phyloP scores from a whole-genome alignment of 2,113 vertebrate genomes.

The Mesoclemmys tuberculata region DNA sequence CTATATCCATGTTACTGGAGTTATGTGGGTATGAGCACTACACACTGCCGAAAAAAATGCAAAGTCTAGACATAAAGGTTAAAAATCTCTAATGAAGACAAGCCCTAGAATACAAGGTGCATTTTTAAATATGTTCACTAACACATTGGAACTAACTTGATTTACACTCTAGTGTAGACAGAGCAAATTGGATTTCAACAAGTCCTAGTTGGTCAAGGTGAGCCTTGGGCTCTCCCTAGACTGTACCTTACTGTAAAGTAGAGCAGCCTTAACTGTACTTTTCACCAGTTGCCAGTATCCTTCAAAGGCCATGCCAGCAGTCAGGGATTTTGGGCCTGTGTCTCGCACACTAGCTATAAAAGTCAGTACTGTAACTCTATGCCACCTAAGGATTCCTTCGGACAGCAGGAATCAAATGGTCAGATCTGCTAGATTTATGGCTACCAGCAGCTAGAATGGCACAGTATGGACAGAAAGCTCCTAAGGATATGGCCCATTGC shows the following conservation, averaged over 20 bases:
- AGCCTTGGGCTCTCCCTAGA: not conserved
- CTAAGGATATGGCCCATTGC: not conserved
- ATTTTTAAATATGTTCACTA: not conserved
- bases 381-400: not conserved
- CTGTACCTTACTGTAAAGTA: not conserved
- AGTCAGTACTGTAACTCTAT: not conserved
- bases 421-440: not conserved
- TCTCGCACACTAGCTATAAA: not conserved
- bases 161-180: not conserved
- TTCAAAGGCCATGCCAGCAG: not conserved
- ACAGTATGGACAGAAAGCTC: not conserved
- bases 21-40: not conserved
- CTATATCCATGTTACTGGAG: not conserved
- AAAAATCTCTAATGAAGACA: not conserved
- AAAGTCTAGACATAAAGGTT: not conserved
- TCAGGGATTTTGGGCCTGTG: not conserved
- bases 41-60: not conserved
- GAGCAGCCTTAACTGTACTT: not conserved
- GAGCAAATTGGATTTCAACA: not conserved
- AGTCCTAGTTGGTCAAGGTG: not conserved
- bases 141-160: not conserved
- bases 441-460: not conserved
- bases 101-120: not conserved
- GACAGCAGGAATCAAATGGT: not conserved
- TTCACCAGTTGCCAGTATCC: not conserved